Evolutionary conservation across 2,797 vertebrate genomes (phyloP), one percentile per base, ranked within the genome.

Genomic region (Gymnothorax reevesii): DNA sequence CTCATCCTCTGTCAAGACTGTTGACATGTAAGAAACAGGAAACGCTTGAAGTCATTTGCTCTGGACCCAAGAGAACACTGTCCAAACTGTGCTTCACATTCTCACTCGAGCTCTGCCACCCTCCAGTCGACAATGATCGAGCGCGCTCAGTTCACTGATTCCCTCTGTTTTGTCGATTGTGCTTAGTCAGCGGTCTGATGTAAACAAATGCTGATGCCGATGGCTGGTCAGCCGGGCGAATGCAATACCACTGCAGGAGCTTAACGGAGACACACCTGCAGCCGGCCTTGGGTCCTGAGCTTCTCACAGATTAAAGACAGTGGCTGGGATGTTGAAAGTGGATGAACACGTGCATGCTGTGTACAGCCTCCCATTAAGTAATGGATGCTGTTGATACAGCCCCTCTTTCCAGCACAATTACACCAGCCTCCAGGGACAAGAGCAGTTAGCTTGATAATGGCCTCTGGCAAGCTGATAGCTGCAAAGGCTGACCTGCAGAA

Each of bases 381-480:
- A 80, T 84, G 87, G 85, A 88, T 88, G 88, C 87, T 90, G 87
- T 90, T 90, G 88, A 91, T 87, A 75, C 80, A 85, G 73, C 82
- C 84, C 55, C 85, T 17, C 83, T 59, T 84, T 77, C 82, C 83
- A 73, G 86, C 75, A 83, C 87, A 87, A 89, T 89, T 88, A 89
- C 69, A 27, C 13, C 79, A 75, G 69, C 73, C 88, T 84, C 85
- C 0, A 54, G 89, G 88, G 85, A 75, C 52, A n/a, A 73, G 69
- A 88, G 62, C 55, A 82, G 87, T 33, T 55, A 60, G 42, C 73
- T 42, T 17, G 73, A 20, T 20, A 80, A 80, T 52, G 73, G 77
- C 69, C 85, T 83, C 83, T 64, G 52, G 84, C 80, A 83, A 86
- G 57, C 80, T 75, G 85, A 57, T 75, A 69, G 57, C 86, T 27